Percentiles rank a stretch among this genome's conserved stretches.
Conservation (phyloP, 2,113 vertebrate species). For the Thamnophis sirtalis region DNA sequence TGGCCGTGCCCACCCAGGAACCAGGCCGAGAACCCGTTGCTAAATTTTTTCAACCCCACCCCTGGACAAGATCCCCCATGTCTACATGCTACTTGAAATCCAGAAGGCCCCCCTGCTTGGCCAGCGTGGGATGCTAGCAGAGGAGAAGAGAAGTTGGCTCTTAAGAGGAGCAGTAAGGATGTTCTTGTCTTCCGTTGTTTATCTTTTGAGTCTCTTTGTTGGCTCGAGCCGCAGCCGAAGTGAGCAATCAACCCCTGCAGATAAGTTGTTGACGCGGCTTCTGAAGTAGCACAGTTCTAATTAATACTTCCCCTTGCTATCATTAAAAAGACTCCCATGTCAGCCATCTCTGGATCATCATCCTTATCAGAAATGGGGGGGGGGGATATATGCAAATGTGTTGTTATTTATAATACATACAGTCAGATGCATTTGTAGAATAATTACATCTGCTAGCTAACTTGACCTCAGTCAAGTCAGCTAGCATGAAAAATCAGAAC, state of each 20-base stretch:
- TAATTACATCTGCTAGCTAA: constrained; percentile 60
- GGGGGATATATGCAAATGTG: constrained; percentile 50
- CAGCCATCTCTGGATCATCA: not conserved
- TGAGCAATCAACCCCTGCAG: constrained; percentile 39
- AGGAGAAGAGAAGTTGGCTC: not conserved
- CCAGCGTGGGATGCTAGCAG: not conserved
- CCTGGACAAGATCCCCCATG: not conserved
- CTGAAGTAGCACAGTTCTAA: constrained; percentile 33
- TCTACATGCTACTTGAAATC: not conserved
- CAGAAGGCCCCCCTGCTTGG: not conserved
- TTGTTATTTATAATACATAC: constrained; percentile 58
- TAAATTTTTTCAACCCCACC: no score
- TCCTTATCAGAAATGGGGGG: constrained; percentile 33
- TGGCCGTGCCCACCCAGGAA: no score
- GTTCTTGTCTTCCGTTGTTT: not conserved
- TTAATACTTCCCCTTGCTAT: constrained; percentile 3
- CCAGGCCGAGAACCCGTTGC: no score
- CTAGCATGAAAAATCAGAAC: constrained; percentile 49
- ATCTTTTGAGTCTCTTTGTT: constrained; percentile 8
- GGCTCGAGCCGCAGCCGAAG: constrained; percentile 49
- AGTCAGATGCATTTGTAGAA: constrained; percentile 56
- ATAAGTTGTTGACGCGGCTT: constrained; percentile 35
- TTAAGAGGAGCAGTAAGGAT: not conserved
- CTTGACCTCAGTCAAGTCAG: constrained; percentile 55
- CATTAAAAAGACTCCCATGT: constrained; percentile 33